phyloP scores from a whole-genome alignment of 2,888 invertebrate genomes.

The Cepaea hortensis region DNA sequence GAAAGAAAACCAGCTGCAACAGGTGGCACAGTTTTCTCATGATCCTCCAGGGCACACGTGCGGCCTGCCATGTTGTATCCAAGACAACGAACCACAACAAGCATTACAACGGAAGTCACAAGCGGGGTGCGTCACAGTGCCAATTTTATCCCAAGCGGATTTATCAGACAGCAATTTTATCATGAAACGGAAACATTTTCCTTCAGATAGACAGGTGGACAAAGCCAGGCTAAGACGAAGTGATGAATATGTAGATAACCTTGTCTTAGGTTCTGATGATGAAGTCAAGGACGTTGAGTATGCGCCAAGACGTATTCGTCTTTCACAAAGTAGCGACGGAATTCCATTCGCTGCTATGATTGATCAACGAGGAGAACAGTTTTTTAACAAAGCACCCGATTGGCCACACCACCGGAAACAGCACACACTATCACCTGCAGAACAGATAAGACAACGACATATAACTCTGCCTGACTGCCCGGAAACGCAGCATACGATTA shows the following conservation, averaged over 20 bases:
- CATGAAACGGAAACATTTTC: constrained; percentile 51
- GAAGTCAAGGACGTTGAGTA: neutral
- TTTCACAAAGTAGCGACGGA: neutral
- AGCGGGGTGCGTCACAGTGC: constrained; percentile 56
- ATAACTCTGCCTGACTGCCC: constrained; percentile 52
- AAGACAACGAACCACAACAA: constrained; percentile 53
- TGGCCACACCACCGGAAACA: constrained; percentile 24
- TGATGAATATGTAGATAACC: neutral
- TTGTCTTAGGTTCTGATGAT: constrained; percentile 6
- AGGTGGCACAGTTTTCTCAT: constrained; percentile 64
- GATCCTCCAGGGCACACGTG: constrained; percentile 71
- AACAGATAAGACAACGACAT: constrained; percentile 47
- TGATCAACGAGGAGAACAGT: neutral
- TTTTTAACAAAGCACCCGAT: neutral
- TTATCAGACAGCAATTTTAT: constrained; percentile 62
- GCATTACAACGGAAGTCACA: neutral
- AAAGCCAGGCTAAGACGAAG: neutral
- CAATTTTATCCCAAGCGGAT: constrained; percentile 51
- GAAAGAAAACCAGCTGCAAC: constrained; percentile 45
- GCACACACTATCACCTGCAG: constrained; percentile 40
- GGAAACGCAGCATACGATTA: constrained; percentile 41
- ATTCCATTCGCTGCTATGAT: neutral
- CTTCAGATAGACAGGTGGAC: neutral
- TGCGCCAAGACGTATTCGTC: neutral
- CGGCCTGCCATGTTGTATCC: constrained; percentile 69